Evolutionary conservation across 2,797 vertebrate genomes (phyloP), one percentile per base, ranked within the genome.

Genomic region (Megalops cyprinoides): DNA sequence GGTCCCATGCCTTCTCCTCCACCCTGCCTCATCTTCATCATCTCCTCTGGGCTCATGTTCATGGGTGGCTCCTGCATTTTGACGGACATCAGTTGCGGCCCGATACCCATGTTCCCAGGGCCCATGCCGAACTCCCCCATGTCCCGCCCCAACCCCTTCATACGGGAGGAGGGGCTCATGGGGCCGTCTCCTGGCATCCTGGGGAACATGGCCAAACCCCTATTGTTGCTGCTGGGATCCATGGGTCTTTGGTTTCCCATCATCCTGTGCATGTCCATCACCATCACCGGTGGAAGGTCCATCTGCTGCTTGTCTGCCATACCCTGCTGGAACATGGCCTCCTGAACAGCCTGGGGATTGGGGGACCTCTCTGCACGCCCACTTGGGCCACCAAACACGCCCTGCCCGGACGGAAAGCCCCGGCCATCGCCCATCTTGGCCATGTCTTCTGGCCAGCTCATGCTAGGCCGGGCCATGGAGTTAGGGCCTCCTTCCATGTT

Each of bases 381-480:
- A 51, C 97, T 97, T 4, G 98, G 97, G 83, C 97, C 97, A 77
- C 90, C 97, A 87, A 96, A 96, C 79, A 96, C 92, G 4, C 92
- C 95, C 82, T 95, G 96, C 60, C 94, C 94, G 44, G 96, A 93
- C 12, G 97, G 96, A 82, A 99, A 99, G 76, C 94, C 97, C 78
- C 98, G 94, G 37, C 94, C 95, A 25, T 99, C 98, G 51, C 96
- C 95, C 93, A 99, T 97, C 90, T 98, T 96, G 87, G 97, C 92
- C 96, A 99, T 97, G 3, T 99, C 98, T 0, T 99, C 98, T 79
- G 97, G 97, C 98, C 98, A 99, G 86, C 92, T 97, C 91, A 99
- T 96, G 79, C 97, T 97, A 28, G 97, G 96, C 87, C 98, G 92
- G 4, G 94, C 90, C 37, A 94, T 85, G 0, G 95, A 88, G 85